Base-by-base conservation (phyloP, 2,797 vertebrate genomes). In the Falco columbarius region DNA sequence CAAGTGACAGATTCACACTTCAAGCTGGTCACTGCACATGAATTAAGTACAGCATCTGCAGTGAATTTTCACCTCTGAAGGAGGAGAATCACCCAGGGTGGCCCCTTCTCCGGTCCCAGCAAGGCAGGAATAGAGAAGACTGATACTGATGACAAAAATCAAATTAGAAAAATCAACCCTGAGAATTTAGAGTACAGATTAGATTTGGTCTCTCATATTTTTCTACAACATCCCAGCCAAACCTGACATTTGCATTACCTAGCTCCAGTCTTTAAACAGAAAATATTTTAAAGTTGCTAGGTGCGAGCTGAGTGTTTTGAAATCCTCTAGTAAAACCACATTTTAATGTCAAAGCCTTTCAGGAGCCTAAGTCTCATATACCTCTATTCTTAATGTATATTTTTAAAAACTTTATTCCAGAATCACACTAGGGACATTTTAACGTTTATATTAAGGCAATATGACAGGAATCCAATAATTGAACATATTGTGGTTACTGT, bases 1-100 rank as follows among this genome's bases (percentile, higher is more conserved):
- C 75, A 55, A 90, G 56, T 49, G 71, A 76, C 81, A 67, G 77
- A 89, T 91, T 84, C 77, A 34, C 81, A 71, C 86, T 52, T 61
- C 10, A 18, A 20, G 77, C 62, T 85, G 81, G 81, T 73, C 67
- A 32, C 83, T 14, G 29, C 47, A 20, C 44, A 4, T 29, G n/a
- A 40, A 71, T 59, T 1, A 0, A 85, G 49, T 13, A 1, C 70
- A 84, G 82, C 86, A 93, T 56, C 91, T 93, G 88, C 80, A 90
- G 6, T 18, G 75, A 94, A 75, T 91, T 87, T 95, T 70, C 93
- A 88, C 82, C 92, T 94, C 93, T 90, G 85, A 59, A 86, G 56
- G 32, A 87, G 27, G 9, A 75, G 9, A 42, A 81, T 16, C 88
- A 79, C 27, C 7, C 88, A 68, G 52, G 49, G 90, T 86, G 87